Evolutionary conservation across 2,113 vertebrate species (phyloP).

Genomic region (Macquaria australasica): DNA sequence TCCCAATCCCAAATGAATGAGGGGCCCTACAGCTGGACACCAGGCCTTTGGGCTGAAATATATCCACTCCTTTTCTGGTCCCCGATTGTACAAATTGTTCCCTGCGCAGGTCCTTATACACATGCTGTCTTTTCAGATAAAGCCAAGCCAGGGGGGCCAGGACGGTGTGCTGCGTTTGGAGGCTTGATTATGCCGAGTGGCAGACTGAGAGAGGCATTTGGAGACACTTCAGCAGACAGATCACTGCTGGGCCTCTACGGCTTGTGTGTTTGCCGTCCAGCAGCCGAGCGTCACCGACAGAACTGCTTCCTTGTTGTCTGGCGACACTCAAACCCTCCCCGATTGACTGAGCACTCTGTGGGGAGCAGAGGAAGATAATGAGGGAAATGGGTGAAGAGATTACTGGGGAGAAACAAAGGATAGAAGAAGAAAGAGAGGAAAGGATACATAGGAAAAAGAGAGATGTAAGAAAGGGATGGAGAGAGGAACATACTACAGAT

Average conservation of each 20-base stretch:
- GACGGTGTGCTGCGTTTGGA: constrained; percentile 50
- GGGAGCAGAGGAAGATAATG: constrained; percentile 11
- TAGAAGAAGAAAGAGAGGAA: background rate
- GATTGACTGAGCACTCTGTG: constrained; percentile 39
- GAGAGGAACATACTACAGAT: background rate
- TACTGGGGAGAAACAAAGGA: constrained; percentile 13
- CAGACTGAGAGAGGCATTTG: constrained; percentile 65
- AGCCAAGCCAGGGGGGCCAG: constrained; percentile 47
- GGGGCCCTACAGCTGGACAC: constrained; percentile 57
- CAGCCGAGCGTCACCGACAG: constrained; percentile 55
- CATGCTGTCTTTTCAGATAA: constrained; percentile 71
- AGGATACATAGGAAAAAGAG: background rate
- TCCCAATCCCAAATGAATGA: constrained; percentile 44
- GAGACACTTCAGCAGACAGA: constrained; percentile 66
- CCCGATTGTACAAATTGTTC: constrained; percentile 65
- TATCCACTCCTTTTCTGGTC: constrained; percentile 42
- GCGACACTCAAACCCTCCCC: constrained; percentile 36
- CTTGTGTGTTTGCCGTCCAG: constrained; percentile 67
- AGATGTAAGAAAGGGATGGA: background rate
- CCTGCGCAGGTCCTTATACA: constrained; percentile 39
- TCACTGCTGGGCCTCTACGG: constrained; percentile 55
- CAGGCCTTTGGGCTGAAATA: constrained; percentile 33
- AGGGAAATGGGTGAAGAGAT: constrained; percentile 12
- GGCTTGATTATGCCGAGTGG: constrained; percentile 67
- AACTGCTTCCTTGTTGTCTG: constrained; percentile 66